A percentile compares a stretch with the other conserved stretches of the same genome.
These are phyloP conservation scores for Cryptophagus acutangulus DNA, from an alignment of 2,888 invertebrate species.

Conservation along the genomic window DNA sequence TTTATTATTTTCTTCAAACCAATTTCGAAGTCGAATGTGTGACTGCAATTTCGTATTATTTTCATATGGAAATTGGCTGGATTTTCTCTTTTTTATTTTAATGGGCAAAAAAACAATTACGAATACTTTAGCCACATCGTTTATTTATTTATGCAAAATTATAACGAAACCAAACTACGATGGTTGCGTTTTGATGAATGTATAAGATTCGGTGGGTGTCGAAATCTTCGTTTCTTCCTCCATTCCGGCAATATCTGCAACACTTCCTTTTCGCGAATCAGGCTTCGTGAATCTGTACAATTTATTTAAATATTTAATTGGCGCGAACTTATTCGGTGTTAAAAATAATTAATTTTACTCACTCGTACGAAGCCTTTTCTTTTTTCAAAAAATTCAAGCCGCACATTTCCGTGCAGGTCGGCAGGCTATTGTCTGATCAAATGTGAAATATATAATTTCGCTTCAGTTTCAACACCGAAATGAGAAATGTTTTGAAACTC, in stretches of 20 bases:
- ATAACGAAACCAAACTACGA: background rate
- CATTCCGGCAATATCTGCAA: conserved; percentile 19
- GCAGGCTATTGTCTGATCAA: too few species aligned
- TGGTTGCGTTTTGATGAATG: conserved; percentile 2
- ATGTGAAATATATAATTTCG: too few species aligned
- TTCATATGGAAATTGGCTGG: background rate
- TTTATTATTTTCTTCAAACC: conserved; percentile 7
- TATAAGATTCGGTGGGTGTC: conserved; percentile 18
- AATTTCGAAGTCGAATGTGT: conserved; percentile 21
- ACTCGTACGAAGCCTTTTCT: conserved; percentile 22
- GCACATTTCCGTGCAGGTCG: too few species aligned
- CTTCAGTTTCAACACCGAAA: conserved; percentile 1
- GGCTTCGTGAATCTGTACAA: conserved; percentile 20
- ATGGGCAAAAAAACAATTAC: too few species aligned
- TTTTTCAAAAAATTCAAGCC: conserved; percentile 17
- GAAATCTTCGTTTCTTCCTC: conserved; percentile 18
- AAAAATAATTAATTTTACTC: conserved; percentile 9
- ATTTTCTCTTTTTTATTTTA: too few species aligned
- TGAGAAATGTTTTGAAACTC: background rate
- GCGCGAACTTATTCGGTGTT: too few species aligned
- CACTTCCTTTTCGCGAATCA: conserved; percentile 17
- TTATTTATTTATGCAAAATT: too few species aligned
- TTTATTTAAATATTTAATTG: too few species aligned
- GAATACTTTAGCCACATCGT: too few species aligned
- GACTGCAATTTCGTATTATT: conserved; percentile 18